Percentiles rank a stretch among this genome's conserved stretches.
Conservation (phyloP, 2,113 vertebrate species). For the Petroica traversi region DNA sequence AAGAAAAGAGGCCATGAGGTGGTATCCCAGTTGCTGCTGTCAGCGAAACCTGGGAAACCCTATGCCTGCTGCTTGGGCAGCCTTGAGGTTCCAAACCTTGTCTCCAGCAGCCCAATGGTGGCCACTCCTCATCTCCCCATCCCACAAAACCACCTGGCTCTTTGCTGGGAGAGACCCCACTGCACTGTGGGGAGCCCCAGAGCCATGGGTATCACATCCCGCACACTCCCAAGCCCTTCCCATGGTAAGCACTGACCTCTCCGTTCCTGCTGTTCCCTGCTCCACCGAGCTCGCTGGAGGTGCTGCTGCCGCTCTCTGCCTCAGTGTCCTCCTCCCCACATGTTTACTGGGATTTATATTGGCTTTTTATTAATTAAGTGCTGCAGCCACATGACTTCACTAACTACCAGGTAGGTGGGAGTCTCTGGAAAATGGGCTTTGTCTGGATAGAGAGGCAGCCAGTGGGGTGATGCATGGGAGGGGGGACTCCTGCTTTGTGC, state of each 20-base stretch:
- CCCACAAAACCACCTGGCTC: background rate
- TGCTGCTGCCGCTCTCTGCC: background rate
- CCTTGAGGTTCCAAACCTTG: background rate
- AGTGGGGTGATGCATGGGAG: background rate
- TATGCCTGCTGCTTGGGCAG: background rate
- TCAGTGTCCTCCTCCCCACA: background rate
- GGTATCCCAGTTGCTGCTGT: background rate
- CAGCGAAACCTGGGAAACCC: background rate
- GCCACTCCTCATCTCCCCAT: background rate
- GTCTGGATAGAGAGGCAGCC: background rate
- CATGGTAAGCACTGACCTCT: background rate
- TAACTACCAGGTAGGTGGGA: slow-evolving; percentile 49
- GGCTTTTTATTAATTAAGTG: slow-evolving; percentile 53
- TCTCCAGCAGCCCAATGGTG: background rate
- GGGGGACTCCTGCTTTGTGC: background rate
- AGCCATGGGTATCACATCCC: fast-evolving
- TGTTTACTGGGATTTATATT: slow-evolving; percentile 28
- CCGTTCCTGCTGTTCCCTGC: fast-evolving
- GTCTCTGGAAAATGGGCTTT: background rate
- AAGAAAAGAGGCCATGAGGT: background rate
- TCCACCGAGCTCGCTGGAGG: background rate
- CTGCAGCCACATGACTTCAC: slow-evolving; percentile 40
- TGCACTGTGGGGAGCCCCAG: fast-evolving
- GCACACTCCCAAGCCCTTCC: background rate
- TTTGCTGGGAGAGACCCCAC: background rate